These are phyloP conservation scores for Oxyteleia sp. DNA, from an alignment of 2,888 invertebrate species.

Conservation along the genomic window DNA sequence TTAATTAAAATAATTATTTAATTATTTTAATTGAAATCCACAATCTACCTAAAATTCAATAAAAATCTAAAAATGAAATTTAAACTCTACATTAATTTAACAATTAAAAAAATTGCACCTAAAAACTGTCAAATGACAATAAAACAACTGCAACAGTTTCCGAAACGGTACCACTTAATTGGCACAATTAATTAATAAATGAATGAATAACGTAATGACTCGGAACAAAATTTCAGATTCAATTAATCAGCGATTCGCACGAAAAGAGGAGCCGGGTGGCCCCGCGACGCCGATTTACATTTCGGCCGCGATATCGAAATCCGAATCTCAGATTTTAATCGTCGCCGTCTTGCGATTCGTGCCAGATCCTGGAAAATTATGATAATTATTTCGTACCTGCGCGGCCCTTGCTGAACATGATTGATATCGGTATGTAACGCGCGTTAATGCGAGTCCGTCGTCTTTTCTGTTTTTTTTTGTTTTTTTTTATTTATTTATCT, in stretches of 20 bases:
- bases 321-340: constrained; percentile 65
- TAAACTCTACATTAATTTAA: too few relatives aligned
- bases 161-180: constrained; percentile 33
- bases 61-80: too few relatives aligned
- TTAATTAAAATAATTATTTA: too few relatives aligned
- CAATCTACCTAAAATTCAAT: too few relatives aligned
- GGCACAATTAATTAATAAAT: constrained; percentile 32
- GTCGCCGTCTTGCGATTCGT: constrained; percentile 49
- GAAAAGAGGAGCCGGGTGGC: constrained; percentile 23
- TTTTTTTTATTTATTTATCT: constrained; percentile 1
- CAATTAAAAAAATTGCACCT: too few relatives aligned
- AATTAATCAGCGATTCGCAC: constrained; percentile 46
- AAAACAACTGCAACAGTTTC: too few relatives aligned
- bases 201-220: constrained; percentile 29
- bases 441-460: constrained; percentile 57
- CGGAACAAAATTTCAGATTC: neutral
- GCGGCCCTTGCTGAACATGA: constrained; percentile 66
- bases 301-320: constrained; percentile 37
- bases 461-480: constrained; percentile 1
- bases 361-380: constrained; percentile 67
- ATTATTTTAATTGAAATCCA: too few relatives aligned
- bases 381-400: constrained; percentile 71
- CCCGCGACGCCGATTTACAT: constrained; percentile 21
- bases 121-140: too few relatives aligned
- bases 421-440: constrained; percentile 72